phyloP scores from a whole-genome alignment of 2,113 vertebrate genomes.

The Emydura subglobosa region DNA sequence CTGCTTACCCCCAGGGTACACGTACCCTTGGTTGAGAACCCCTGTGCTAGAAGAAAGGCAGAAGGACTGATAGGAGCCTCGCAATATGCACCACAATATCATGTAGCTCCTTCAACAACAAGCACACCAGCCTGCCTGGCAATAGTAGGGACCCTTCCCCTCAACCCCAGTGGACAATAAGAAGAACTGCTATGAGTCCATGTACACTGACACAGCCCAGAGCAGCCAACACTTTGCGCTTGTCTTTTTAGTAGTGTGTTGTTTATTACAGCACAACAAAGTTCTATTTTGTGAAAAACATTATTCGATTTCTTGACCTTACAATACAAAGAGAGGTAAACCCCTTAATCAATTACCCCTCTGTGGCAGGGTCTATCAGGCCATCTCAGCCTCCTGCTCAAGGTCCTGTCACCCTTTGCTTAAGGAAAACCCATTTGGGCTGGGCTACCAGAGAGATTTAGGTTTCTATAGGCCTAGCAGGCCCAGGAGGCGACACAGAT shows the following conservation, averaged over 20 bases:
- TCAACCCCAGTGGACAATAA: background rate
- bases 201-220: background rate
- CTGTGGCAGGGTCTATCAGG: background rate
- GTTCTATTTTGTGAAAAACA: background rate
- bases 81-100: background rate
- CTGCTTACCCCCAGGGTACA: too few species aligned
- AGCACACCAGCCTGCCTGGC: background rate
- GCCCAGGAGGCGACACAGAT: background rate
- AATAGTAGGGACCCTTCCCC: background rate
- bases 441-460: background rate
- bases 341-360: background rate
- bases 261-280: background rate
- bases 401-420: background rate
- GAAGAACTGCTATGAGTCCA: background rate
- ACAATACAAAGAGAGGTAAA: background rate
- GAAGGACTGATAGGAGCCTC: background rate
- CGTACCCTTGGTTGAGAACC: too few species aligned
- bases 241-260: background rate
- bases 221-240: background rate
- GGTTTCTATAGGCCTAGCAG: background rate
- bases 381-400: background rate
- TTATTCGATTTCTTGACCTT: background rate
- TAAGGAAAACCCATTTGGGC: background rate
- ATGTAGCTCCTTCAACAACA: background rate
- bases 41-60: background rate